These are phyloP conservation scores for Mus pahari DNA, from an alignment of 2,113 vertebrate genomes.

Conservation along the genomic window DNA sequence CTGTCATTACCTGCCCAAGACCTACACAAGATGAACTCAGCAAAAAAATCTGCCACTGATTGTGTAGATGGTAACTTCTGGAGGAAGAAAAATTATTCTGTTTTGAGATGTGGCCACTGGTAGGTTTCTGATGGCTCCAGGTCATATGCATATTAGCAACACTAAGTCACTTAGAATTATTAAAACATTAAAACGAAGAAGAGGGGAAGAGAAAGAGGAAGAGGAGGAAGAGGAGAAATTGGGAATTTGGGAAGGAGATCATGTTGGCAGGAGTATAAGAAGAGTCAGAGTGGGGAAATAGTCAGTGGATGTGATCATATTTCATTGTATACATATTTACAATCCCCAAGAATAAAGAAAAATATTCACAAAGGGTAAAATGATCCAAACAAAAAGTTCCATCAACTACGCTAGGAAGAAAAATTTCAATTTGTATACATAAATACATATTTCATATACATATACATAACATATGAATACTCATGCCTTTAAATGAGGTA, in stretches of 20 bases:
- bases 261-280: neutral
- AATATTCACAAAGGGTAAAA: neutral
- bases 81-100: neutral
- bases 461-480: neutral
- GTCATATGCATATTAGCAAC: neutral
- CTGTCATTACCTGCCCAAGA: neutral
- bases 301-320: neutral
- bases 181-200: neutral
- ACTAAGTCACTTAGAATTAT: neutral
- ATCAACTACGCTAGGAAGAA: neutral
- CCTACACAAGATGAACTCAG: neutral
- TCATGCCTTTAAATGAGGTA: constrained; percentile 47
- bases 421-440: neutral
- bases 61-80: neutral
- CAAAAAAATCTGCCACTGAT: neutral
- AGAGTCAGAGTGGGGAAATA: neutral
- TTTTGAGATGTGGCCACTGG: neutral
- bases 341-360: constrained; percentile 26
- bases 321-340: constrained; percentile 1
- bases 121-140: neutral
- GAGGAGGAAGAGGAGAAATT: neutral
- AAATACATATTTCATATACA: neutral
- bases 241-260: neutral
- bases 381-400: neutral
- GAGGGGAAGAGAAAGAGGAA: too few species aligned